These are phyloP conservation scores for Setipinna tenuifilis DNA, from an alignment of 2,797 vertebrate genomes.

Conservation along the genomic window DNA sequence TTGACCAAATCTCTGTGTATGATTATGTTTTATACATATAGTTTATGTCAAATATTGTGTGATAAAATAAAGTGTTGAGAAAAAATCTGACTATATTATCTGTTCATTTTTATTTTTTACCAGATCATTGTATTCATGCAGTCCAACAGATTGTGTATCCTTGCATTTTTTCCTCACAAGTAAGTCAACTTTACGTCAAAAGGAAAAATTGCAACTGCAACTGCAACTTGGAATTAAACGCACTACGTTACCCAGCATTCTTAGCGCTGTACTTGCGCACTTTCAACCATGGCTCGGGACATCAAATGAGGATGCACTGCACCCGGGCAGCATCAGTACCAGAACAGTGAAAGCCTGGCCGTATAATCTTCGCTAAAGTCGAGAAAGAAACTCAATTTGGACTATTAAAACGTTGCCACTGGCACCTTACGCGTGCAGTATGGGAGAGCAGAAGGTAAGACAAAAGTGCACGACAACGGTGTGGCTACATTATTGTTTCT, in stretches of 20 bases:
- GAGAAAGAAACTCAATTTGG: not conserved
- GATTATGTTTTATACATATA: not conserved
- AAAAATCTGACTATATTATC: not conserved
- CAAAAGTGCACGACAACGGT: slow-evolving; percentile 51
- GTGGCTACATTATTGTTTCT: slow-evolving; percentile 41
- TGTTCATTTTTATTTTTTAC: not conserved
- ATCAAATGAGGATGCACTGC: slow-evolving; percentile 75
- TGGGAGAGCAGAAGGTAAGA: slow-evolving; percentile 82
- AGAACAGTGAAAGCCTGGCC: slow-evolving; percentile 51
- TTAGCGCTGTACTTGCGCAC: slow-evolving; percentile 64
- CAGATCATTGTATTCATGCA: too few relatives aligned
- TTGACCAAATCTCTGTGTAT: not conserved
- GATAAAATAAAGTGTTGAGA: slow-evolving; percentile 3
- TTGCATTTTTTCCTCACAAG: not conserved
- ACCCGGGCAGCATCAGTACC: slow-evolving; percentile 78
- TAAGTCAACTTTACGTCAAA: not conserved
- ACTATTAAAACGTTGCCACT: slow-evolving; percentile 40
- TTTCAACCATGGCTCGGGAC: slow-evolving; percentile 60
- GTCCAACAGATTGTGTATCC: too few relatives aligned
- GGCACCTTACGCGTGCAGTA: slow-evolving; percentile 58
- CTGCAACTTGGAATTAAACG: too few relatives aligned
- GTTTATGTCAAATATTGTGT: not conserved
- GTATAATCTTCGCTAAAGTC: slow-evolving; percentile 5
- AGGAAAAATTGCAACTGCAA: not conserved
- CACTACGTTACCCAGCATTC: slow-evolving; percentile 72